Conservation (phyloP, 2,797 vertebrate species). For the Acrocephalus scirpaceus region DNA sequence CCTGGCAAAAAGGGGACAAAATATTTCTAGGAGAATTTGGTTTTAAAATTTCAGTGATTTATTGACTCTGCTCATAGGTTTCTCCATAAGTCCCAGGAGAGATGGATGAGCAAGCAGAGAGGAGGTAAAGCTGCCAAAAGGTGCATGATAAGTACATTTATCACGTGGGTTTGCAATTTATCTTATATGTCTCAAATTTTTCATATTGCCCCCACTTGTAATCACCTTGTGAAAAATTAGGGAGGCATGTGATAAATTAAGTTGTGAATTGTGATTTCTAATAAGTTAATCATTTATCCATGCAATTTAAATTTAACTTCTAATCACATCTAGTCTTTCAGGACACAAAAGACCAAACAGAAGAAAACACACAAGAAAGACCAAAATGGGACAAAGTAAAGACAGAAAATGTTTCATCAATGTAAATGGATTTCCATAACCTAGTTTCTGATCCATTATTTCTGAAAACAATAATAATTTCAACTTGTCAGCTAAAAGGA, state of each 20-base stretch:
- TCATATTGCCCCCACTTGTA: neutral
- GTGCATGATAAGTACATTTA: conserved; percentile 61
- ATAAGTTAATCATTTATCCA: conserved; percentile 55
- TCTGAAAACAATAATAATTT: neutral
- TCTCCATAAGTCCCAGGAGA: conserved; percentile 30
- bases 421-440: neutral
- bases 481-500: neutral
- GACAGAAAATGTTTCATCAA: neutral
- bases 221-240: conserved; percentile 61
- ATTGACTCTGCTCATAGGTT: conserved; percentile 25
- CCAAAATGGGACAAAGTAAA: neutral
- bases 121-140: conserved; percentile 60
- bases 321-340: conserved; percentile 23
- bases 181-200: conserved; percentile 26
- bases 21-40: neutral
- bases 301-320: conserved; percentile 41
- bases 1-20: neutral
- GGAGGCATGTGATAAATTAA: conserved; percentile 52
- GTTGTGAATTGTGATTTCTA: conserved; percentile 64
- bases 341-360: neutral
- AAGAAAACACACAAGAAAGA: neutral
- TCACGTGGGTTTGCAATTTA: conserved; percentile 48
- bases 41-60: conserved; percentile 40
- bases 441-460: neutral
- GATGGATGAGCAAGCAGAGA: conserved; percentile 45